Evolutionary conservation across 2,888 invertebrate species (phyloP).

Genomic region (Cylloceria caligata): DNA sequence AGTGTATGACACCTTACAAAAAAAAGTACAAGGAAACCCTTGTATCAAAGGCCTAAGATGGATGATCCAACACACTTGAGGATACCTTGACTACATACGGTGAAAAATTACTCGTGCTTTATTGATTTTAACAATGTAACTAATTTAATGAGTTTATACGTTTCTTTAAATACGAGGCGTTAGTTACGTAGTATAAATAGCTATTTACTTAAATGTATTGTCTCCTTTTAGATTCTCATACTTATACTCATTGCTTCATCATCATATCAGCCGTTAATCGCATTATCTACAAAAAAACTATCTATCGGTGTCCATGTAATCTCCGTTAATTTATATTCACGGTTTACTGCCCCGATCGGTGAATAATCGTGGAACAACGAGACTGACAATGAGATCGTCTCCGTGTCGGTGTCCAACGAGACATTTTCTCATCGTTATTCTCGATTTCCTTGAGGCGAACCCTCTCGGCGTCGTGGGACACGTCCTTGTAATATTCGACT

Average conservation of each 20-base stretch:
- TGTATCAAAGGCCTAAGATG: neutral
- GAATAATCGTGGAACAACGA: neutral
- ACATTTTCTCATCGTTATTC: neutral
- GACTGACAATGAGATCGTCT: neutral
- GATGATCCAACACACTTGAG: too few species aligned
- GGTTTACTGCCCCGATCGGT: neutral
- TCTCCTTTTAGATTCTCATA: neutral
- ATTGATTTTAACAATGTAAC: too few species aligned
- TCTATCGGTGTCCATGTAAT: neutral
- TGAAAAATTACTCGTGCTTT: too few species aligned
- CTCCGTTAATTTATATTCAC: constrained; percentile 1
- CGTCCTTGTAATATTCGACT: neutral
- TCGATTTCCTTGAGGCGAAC: neutral
- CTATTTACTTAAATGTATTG: neutral
- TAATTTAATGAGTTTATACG: neutral
- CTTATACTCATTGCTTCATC: neutral
- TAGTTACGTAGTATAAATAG: neutral
- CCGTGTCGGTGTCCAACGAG: neutral
- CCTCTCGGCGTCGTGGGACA: too few species aligned
- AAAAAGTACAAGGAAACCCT: neutral
- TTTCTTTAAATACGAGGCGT: neutral
- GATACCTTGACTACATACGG: too few species aligned
- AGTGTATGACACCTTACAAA: too few species aligned
- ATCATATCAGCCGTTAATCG: constrained; percentile 15
- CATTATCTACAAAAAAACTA: neutral